Evolutionary conservation across 2,888 invertebrate genomes (phyloP), one percentile per base, ranked within the genome.

Genomic region (Trichopria drosophilae): DNA sequence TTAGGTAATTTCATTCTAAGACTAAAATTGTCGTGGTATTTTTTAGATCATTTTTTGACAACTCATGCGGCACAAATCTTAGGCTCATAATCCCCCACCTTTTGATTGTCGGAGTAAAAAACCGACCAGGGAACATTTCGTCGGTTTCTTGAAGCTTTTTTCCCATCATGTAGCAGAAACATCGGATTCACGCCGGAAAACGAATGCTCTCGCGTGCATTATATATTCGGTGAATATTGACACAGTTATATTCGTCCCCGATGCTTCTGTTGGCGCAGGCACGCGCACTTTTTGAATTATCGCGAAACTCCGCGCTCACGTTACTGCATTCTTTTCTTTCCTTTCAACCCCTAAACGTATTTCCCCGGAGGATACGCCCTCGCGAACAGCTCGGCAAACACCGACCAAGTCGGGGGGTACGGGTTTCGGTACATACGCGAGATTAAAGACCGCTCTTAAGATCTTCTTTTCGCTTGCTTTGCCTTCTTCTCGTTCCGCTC

Each of bases 391-490:
- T 20, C 40, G 20, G 15, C 28, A 43, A 20, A 28, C 41, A 10
- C 28, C 23, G 40, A 44, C 32, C 28, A 32, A 40, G 40, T 45
- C 29, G 23, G 36, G 36, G 26, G 36, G 44, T 44, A 44, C 32
- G 47, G 50, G 42, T 35, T 22, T 43, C 13, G 24, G 43, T 55
- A 51, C 31, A 43, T 34, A 48, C 44, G 50, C 46, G 50, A 59
- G 55, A 61, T 58, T 57, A 58, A 57, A 58, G 57, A 53, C 32
- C 29, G 45, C 51, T 49, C 43, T 57, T 50, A 44, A 53, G 51
- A 23, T 53, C 46, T 50, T 42, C 52, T 51, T 51, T 42, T 47
- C 40, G 32, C 40, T 46, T 39, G 20, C 44, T 49, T 36, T 36
- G 15, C 40, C 16, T 39, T 34, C 36, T 26, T 26, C 18, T 29